phyloP scores from a whole-genome alignment of 2,113 vertebrate genomes.

The Octodon degus region DNA sequence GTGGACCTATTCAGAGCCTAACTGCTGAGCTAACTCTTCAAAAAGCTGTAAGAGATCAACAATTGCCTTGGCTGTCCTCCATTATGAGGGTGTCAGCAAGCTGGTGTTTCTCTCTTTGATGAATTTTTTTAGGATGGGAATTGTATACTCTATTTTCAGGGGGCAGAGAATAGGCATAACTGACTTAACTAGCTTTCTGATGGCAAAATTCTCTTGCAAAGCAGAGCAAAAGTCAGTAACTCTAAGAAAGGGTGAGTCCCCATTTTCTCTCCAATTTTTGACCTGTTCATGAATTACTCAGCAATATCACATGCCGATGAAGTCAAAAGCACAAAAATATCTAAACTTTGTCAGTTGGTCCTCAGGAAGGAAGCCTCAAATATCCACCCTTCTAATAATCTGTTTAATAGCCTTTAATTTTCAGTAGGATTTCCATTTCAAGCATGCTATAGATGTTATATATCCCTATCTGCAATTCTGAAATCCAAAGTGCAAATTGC shows the following conservation, averaged over 20 bases:
- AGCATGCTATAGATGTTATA: neutral
- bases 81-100: slow-evolving; percentile 74
- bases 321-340: neutral
- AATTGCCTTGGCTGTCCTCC: slow-evolving; percentile 78
- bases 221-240: neutral
- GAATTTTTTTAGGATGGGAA: slow-evolving; percentile 65
- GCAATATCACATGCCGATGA: neutral
- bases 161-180: slow-evolving; percentile 21
- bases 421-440: neutral
- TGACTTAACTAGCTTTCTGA: slow-evolving; percentile 57
- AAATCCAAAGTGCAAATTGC: neutral
- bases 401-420: neutral
- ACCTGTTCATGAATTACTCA: neutral
- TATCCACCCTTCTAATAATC: neutral
- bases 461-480: neutral
- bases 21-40: slow-evolving; percentile 76
- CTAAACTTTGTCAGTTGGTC: neutral
- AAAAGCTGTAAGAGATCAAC: slow-evolving; percentile 80
- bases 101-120: slow-evolving; percentile 73
- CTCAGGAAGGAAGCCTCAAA: neutral
- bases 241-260: neutral
- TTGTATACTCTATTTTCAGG: slow-evolving; percentile 56
- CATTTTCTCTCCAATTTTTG: neutral
- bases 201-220: neutral
- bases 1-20: slow-evolving; percentile 75